These are phyloP conservation scores for Melanchra persicariae DNA, from an alignment of 2,888 invertebrate genomes.

Conservation along the genomic window DNA sequence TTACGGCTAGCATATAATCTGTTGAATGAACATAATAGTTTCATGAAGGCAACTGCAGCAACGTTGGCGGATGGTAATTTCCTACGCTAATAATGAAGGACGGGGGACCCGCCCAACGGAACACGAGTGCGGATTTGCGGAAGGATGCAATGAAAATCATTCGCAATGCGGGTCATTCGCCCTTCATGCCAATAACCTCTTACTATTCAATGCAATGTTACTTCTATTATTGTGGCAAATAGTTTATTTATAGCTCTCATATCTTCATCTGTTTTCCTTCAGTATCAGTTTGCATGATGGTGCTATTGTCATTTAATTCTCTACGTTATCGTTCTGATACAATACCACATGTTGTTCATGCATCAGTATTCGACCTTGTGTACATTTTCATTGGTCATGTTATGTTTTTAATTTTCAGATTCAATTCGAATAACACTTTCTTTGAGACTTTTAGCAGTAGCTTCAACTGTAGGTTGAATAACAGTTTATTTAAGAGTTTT, in stretches of 20 bases:
- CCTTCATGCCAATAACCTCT: conserved; percentile 48
- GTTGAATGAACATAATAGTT: conserved; percentile 45
- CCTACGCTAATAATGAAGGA: conserved; percentile 73
- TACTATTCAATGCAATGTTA: background rate
- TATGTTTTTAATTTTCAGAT: background rate
- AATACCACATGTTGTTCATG: background rate
- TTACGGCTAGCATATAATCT: conserved; percentile 22
- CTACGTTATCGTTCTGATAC: background rate
- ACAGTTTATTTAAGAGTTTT: background rate
- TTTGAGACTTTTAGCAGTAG: background rate
- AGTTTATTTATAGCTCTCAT: background rate
- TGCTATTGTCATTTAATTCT: background rate
- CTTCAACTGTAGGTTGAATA: background rate
- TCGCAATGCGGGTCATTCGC: conserved; percentile 51
- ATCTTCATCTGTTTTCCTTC: conserved; percentile 11
- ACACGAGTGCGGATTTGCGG: conserved; percentile 63
- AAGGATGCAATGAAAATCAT: conserved; percentile 63
- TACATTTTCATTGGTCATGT: background rate
- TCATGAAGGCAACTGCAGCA: conserved; percentile 57
- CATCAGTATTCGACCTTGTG: background rate
- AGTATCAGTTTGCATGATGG: conserved; percentile 10
- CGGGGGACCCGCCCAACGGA: conserved; percentile 67
- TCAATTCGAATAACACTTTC: background rate
- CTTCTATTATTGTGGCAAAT: conserved; percentile 7
- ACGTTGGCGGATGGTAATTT: conserved; percentile 76